phyloP scores from a whole-genome alignment of 2,888 invertebrate species.

The Habrosyne pyritoides region DNA sequence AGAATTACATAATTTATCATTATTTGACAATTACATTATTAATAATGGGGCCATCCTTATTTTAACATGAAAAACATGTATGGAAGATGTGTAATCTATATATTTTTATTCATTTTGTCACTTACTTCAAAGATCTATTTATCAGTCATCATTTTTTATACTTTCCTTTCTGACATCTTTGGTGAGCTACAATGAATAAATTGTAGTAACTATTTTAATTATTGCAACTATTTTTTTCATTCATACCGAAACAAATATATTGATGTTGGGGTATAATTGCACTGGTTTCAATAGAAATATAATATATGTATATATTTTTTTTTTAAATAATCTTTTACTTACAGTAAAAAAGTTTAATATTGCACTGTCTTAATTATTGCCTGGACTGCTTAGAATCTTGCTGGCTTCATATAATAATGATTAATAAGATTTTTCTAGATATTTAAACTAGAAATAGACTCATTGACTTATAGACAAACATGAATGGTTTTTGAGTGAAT shows the following conservation, averaged over 20 bases:
- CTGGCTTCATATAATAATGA: constrained; percentile 28
- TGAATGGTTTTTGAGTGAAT: not conserved
- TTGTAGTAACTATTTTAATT: constrained; percentile 25
- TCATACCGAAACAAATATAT: constrained; percentile 27
- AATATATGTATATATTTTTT: constrained; percentile 54
- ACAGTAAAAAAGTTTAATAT: constrained; percentile 76
- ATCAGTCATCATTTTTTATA: constrained; percentile 45
- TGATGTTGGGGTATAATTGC: constrained; percentile 65
- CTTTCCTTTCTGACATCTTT: constrained; percentile 66
- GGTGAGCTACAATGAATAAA: constrained; percentile 54
- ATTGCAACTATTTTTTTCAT: constrained; percentile 38
- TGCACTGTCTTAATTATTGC: constrained; percentile 75
- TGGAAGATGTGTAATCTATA: constrained; percentile 43
- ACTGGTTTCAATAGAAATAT: constrained; percentile 57
- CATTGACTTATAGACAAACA: constrained; percentile 2
- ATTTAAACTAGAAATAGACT: constrained; percentile 7
- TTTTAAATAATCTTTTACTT: constrained; percentile 66
- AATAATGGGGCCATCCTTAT: constrained; percentile 50
- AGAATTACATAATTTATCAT: constrained; percentile 38
- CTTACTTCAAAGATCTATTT: constrained; percentile 28
- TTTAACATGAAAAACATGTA: constrained; percentile 45
- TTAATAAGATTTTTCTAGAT: constrained; percentile 6
- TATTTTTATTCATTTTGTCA: constrained; percentile 39
- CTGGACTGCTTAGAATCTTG: constrained; percentile 46
- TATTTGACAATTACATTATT: constrained; percentile 44